Conservation (phyloP, 2,113 vertebrate species). For the Octodon degus region DNA sequence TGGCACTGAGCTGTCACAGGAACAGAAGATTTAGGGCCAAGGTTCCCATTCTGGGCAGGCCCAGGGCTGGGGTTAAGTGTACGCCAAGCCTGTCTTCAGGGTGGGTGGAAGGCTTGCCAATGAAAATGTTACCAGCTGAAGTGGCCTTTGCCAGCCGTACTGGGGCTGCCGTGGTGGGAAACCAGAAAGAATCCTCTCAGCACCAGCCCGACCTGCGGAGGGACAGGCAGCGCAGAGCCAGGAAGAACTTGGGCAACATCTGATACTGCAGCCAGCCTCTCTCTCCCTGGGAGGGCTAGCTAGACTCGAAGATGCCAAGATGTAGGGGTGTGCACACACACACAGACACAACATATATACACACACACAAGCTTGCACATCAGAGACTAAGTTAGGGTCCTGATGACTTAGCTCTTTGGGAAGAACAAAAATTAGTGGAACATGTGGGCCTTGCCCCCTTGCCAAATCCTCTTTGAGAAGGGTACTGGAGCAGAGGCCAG, state of each 20-base stretch:
- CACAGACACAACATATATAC: background rate
- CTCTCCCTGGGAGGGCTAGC: conserved; percentile 26
- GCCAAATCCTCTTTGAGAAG: background rate
- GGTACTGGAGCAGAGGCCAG: background rate
- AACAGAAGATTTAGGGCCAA: background rate
- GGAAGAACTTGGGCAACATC: conserved; percentile 73
- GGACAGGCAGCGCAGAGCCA: conserved; percentile 76
- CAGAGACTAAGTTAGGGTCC: background rate
- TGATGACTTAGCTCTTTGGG: background rate
- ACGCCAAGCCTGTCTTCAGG: conserved; percentile 5
- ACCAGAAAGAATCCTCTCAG: conserved; percentile 83
- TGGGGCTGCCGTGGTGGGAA: conserved; percentile 58
- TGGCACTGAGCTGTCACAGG: background rate
- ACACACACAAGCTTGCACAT: too few relatives aligned
- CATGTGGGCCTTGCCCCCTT: background rate
- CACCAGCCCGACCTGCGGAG: conserved; percentile 80
- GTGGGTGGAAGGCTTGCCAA: conserved; percentile 50
- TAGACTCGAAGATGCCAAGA: background rate
- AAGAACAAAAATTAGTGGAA: background rate
- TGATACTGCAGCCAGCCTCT: conserved; percentile 76
- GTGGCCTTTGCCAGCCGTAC: conserved; percentile 74
- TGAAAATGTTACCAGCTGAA: conserved; percentile 82
- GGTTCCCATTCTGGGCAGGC: background rate
- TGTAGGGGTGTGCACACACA: background rate
- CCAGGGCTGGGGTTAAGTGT: background rate